phyloP scores from a whole-genome alignment of 2,888 invertebrate species.

The Apamea anceps region DNA sequence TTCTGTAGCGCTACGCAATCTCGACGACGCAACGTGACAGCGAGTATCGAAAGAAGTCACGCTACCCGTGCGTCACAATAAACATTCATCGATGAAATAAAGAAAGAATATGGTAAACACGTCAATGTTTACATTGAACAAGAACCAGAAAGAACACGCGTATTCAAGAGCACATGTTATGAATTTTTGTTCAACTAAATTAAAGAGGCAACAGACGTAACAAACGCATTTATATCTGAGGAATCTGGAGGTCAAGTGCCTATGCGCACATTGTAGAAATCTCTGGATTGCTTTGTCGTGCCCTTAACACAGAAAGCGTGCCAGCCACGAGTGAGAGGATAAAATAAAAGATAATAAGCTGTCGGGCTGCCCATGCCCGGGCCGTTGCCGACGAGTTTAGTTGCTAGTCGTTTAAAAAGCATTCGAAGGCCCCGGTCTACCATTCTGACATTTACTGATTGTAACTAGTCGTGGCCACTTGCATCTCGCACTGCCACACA shows the following conservation, averaged over 20 bases:
- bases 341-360: conserved; percentile 69
- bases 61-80: conserved; percentile 70
- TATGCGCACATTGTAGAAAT: conserved; percentile 16
- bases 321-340: conserved; percentile 72
- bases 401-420: conserved; percentile 43
- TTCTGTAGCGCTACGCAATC: conserved; percentile 73
- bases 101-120: conserved; percentile 67
- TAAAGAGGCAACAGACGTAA: conserved; percentile 31
- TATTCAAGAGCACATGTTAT: conserved; percentile 40
- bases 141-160: conserved; percentile 44
- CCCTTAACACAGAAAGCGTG: conserved; percentile 71
- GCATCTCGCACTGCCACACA: conserved; percentile 40
- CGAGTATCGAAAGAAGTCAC: conserved; percentile 59
- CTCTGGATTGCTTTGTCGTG: conserved; percentile 58
- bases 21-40: conserved; percentile 69
- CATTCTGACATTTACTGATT: conserved; percentile 63
- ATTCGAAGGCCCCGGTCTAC: conserved; percentile 59
- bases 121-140: conserved; percentile 72
- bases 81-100: conserved; percentile 61
- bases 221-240: conserved; percentile 40
- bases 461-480: conserved; percentile 55
- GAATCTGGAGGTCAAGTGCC: conserved; percentile 40
- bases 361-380: conserved; percentile 18
- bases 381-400: conserved; percentile 44
- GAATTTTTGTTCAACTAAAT: conserved; percentile 32